Base-by-base conservation (phyloP, 2,888 invertebrate species). In the Slavum lentiscoides region DNA sequence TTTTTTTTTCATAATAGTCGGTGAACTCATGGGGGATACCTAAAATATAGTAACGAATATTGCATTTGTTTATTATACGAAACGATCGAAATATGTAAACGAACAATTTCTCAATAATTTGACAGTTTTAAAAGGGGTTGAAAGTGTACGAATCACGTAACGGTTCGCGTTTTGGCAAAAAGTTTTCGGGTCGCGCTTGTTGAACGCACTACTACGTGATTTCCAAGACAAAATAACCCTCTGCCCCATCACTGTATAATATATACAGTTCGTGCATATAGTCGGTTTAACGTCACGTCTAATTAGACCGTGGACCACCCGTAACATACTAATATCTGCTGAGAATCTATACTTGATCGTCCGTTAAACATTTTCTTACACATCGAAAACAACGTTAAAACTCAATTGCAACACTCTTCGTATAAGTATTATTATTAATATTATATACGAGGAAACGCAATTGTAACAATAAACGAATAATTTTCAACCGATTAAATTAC, bases 401-500 rank as follows among this genome's bases (percentile, higher is more conserved):
- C 19, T 55, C 30, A 67, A 75, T 30, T 15, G 30, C 19, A 19
- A 30, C 19, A 30, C 23, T 11, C 8, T 23, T 55, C 9, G 23
- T 30, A 30, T 30, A 30, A 30, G n/a, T n/a, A n/a, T 30, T 2
- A 30, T 30, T 30, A 30, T 30, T 30, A 30, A 30, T 30, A 30
- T 30, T 30, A 30, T 30, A 30, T n/a, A 68, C 43, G 19, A 59
- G 23, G 11, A 43, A 39, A 17, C 17, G n/a, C 7, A 3, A 49
- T 62, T 74, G 11, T 1, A 17, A 21, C 21, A 37, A 3, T 62
- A 13, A 11, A 1, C 7, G 11, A 23, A 62, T 58, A 67, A 43
- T 43, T 43, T 43, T 43, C 7, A 43, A 43, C 9, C 7, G 1
- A 43, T 43, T 43, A 7, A 88, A 91, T 90, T 87, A 94, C 94